Evolutionary conservation across 2,113 vertebrate genomes (phyloP), one percentile per base, ranked within the genome.

Genomic region (Pao palembangensis): DNA sequence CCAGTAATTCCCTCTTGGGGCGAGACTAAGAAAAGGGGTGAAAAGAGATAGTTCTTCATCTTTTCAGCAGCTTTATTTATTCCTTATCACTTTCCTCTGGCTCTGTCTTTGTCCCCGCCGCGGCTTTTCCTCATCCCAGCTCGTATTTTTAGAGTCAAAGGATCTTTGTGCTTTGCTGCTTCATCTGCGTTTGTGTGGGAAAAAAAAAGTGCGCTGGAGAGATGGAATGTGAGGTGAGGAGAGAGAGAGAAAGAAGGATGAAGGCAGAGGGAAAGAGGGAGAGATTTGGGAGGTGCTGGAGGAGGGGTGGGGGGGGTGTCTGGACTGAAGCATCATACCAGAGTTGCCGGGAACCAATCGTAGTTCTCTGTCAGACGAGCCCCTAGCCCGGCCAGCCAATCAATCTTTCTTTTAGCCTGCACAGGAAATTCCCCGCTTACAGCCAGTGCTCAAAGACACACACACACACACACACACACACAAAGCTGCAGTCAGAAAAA

Each of bases 91-190:
- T 28, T 48, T 38, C 47, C 38, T 51, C 55, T 28, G 59, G 50
- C 28, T 72, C 57, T 48, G 60, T 78, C 83, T 87, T 83, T 83
- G 71, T 86, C 65, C 65, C 77, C 58, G 3, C 38, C 51, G 60
- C 75, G 69, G 78, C 64, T 78, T 78, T 16, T 81, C 81, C 79
- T 81, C 55, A 68, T 78, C 74, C 0, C 0, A 50, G 74, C 61
- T 79, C 6, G 42, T 87, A 85, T 86, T 87, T 87, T 81, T 86
- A 87, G 82, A 85, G 79, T 87, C 85, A 86, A 88, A 85, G 85
- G 84, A 82, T 76, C 5, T 74, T 79, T 88, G 86, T 87, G 84
- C n/a, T 76, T 85, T 82, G 76, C 78, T 83, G 80, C 83, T 74
- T 85, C 76, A 87, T 85, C 80, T 74, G 68, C 4, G 67, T 78